These are phyloP conservation scores for Arvicanthis niloticus DNA, from an alignment of 2,113 vertebrate genomes.

Conservation along the genomic window DNA sequence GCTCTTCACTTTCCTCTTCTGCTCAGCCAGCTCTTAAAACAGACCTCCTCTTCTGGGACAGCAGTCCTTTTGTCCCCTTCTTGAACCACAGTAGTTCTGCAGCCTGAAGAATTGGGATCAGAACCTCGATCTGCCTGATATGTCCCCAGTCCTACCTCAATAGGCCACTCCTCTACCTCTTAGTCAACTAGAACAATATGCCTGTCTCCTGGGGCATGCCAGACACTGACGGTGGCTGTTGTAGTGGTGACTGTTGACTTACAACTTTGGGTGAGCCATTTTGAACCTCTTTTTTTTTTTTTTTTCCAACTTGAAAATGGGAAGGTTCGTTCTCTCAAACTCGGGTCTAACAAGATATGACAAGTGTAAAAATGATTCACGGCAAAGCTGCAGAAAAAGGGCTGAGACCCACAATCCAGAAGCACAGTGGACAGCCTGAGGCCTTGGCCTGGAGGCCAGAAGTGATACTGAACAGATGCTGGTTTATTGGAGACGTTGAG, in stretches of 20 bases:
- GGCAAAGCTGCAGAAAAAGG: neutral
- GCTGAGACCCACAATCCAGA: neutral
- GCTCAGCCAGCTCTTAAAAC: neutral
- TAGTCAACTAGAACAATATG: neutral
- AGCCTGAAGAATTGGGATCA: neutral
- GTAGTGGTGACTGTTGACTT: too few relatives aligned
- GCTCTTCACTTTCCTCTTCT: neutral
- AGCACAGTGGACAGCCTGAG: neutral
- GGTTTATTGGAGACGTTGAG: neutral
- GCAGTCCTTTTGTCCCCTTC: neutral
- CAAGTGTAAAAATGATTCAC: neutral
- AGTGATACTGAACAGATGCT: neutral
- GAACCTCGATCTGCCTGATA: neutral
- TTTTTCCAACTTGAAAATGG: slow-evolving; percentile 35
- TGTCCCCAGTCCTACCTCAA: neutral
- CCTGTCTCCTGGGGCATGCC: neutral
- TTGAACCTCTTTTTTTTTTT: slow-evolving; percentile 16
- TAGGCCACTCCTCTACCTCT: neutral
- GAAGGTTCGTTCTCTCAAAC: neutral
- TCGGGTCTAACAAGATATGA: neutral
- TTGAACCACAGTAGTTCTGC: neutral
- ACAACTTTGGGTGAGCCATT: neutral
- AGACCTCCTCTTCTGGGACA: neutral
- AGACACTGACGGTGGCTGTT: neutral
- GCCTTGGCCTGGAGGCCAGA: neutral